Percentiles rank a stretch among this genome's conserved stretches.
These are phyloP conservation scores for Tragelaphus imberbis DNA, from an alignment of 2,113 vertebrate genomes.

Conservation along the genomic window DNA sequence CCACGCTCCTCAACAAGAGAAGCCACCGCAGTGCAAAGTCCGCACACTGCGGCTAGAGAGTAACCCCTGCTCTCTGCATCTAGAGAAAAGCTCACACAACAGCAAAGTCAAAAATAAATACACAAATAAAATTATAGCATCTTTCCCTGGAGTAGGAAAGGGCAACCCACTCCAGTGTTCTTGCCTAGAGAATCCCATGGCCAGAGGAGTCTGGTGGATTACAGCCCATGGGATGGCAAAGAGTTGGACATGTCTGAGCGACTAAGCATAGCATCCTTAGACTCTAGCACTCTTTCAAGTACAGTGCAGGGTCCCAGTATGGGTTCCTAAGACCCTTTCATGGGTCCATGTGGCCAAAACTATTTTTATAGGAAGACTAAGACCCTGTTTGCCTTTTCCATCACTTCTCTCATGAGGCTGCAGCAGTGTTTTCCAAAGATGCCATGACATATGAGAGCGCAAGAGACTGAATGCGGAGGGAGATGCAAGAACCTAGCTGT, in stretches of 20 bases:
- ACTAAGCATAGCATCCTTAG: not conserved
- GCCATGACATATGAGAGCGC: rapidly evolving
- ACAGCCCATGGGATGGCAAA: not conserved
- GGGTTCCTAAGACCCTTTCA: not conserved
- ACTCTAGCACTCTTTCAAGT: not conserved
- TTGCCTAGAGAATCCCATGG: not conserved
- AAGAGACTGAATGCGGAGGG: not conserved
- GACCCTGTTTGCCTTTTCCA: not conserved
- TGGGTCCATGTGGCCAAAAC: not conserved
- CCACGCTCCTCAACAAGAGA: not conserved
- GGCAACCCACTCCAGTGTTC: not conserved
- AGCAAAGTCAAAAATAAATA: not conserved
- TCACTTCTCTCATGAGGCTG: not conserved
- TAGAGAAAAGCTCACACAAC: not conserved
- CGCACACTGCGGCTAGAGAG: rapidly evolving
- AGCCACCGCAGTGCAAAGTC: not conserved
- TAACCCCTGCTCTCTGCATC: not conserved
- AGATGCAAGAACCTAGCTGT: not conserved
- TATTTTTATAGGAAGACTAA: not conserved
- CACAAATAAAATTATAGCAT: not conserved
- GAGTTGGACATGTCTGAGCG: rapidly evolving
- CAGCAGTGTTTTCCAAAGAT: not conserved
- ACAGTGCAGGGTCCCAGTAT: not conserved
- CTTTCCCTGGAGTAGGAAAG: not conserved
- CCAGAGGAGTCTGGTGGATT: not conserved